Percentiles rank a stretch among this genome's conserved stretches.
Conservation (phyloP, 2,113 vertebrate species). For the Cyphomyrus plagiostoma region DNA sequence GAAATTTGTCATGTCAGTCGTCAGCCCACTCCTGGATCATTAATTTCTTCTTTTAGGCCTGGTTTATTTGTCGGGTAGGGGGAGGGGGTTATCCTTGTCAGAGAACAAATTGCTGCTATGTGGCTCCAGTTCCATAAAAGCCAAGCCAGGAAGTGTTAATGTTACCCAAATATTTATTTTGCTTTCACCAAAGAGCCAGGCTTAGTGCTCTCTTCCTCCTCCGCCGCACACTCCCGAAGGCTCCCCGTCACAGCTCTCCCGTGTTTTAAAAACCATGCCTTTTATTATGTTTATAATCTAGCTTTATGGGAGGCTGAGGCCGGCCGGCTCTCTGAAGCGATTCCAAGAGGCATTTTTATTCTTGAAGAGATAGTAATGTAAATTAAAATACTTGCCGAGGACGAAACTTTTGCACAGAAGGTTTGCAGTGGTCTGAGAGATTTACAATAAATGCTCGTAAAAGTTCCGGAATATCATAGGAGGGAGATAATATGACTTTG, state of each 20-base stretch:
- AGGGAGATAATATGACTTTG: neutral
- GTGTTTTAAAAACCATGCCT: constrained; percentile 33
- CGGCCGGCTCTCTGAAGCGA: neutral
- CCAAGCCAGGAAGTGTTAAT: constrained; percentile 39
- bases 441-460: constrained; percentile 5
- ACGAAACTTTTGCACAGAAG: neutral
- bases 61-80: constrained; percentile 34
- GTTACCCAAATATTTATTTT: constrained; percentile 46
- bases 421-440: neutral
- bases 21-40: constrained; percentile 26
- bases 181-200: constrained; percentile 31
- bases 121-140: constrained; percentile 31
- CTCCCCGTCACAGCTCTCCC: constrained; percentile 15
- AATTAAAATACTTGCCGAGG: neutral
- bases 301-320: neutral
- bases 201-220: constrained; percentile 36
- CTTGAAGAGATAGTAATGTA: neutral
- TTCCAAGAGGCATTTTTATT: constrained; percentile 25
- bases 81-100: constrained; percentile 25
- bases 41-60: constrained; percentile 23
- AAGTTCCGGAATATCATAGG: neutral
- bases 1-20: constrained; percentile 25
- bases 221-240: constrained; percentile 24
- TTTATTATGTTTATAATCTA: constrained; percentile 40
- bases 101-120: constrained; percentile 27